phyloP scores from a whole-genome alignment of 2,113 vertebrate genomes.

The Edolisoma coerulescens region DNA sequence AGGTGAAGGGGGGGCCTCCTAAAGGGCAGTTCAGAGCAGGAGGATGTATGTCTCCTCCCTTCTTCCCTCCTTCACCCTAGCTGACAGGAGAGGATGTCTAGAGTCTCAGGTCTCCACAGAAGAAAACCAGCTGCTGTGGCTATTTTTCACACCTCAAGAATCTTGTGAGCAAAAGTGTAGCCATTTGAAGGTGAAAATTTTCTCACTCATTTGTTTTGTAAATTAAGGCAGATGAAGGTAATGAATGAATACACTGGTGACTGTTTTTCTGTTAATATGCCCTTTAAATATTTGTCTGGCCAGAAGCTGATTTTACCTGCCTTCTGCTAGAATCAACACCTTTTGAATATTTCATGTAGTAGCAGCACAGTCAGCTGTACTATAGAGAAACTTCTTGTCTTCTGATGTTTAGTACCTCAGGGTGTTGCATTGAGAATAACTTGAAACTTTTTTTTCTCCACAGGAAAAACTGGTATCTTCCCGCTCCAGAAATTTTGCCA shows the following conservation, averaged over 20 bases:
- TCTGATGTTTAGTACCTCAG: background rate
- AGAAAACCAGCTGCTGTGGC: background rate
- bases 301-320: background rate
- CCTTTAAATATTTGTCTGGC: background rate
- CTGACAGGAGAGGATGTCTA: background rate
- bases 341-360: background rate
- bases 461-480: conserved; percentile 97
- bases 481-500: conserved; percentile 81
- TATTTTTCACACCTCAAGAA: background rate
- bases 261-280: background rate
- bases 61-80: background rate
- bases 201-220: background rate
- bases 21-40: background rate
- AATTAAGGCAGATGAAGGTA: background rate
- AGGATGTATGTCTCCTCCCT: background rate
- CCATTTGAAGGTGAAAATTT: background rate
- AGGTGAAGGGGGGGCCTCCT: background rate
- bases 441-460: background rate
- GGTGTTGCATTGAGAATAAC: background rate
- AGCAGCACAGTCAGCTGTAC: background rate
- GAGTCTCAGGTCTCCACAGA: background rate
- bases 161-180: background rate
- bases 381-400: background rate
- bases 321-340: background rate
- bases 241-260: background rate